A percentile compares a stretch with the other conserved stretches of the same genome.
Conservation (phyloP, 2,888 invertebrate species). For the Digitonthophagus gazella region DNA sequence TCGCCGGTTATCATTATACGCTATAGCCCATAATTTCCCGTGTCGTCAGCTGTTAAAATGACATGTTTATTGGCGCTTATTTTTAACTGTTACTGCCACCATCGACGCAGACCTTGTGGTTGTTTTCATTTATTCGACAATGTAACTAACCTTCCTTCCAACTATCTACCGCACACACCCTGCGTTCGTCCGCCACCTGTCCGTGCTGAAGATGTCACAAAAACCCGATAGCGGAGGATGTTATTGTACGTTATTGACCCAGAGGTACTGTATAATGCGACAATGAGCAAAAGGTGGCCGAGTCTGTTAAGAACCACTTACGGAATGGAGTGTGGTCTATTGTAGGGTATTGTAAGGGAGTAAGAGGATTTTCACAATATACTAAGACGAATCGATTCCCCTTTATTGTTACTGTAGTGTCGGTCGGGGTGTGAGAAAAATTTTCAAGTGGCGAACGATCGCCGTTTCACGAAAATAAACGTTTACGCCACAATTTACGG, state of each 20-base stretch:
- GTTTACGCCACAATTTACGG: not conserved
- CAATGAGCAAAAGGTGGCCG: constrained; percentile 30
- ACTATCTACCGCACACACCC: not conserved
- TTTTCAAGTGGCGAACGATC: not conserved
- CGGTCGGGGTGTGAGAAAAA: constrained; percentile 1
- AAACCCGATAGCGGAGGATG: not conserved
- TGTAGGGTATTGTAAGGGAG: constrained; percentile 15
- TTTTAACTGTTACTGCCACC: constrained; percentile 24
- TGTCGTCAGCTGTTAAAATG: constrained; percentile 39
- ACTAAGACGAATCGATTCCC: constrained; percentile 23
- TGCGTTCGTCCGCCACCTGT: constrained; percentile 1
- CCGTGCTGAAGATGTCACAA: not conserved
- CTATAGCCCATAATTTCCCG: constrained; percentile 37
- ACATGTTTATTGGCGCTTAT: constrained; percentile 39
- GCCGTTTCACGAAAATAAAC: not conserved
- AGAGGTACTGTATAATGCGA: constrained; percentile 30
- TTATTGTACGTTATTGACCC: constrained; percentile 1
- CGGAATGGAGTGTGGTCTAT: constrained; percentile 18
- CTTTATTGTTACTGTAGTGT: not conserved
- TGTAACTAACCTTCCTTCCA: not conserved
- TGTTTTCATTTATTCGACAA: not conserved
- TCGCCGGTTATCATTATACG: constrained; percentile 39
- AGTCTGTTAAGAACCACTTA: constrained; percentile 29
- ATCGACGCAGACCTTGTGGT: constrained; percentile 5
- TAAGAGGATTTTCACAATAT: constrained; percentile 15